Conservation (phyloP, 2,797 vertebrate genomes). For the Helostoma temminkii region DNA sequence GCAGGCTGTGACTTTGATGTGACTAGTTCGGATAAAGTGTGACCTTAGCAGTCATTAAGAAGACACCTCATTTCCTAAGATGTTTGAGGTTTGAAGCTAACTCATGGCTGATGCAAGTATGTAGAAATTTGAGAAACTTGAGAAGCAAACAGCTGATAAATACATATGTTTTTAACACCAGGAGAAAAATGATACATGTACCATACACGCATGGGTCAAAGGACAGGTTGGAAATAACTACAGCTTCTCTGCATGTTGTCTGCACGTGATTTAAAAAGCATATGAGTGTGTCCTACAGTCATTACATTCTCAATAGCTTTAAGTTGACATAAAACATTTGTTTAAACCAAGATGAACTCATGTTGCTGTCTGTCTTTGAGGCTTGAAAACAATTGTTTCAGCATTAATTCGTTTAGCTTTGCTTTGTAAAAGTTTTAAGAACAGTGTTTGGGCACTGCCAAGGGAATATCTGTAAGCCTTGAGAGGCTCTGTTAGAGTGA, state of each 20-base stretch:
- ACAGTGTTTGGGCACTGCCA: conserved; percentile 60
- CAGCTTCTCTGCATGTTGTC: conserved; percentile 19
- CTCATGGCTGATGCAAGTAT: background rate
- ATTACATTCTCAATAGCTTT: conserved; percentile 40
- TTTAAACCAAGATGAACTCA: conserved; percentile 54
- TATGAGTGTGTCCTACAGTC: conserved; percentile 24
- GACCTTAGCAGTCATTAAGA: background rate
- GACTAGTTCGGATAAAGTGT: background rate
- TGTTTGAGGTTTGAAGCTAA: background rate
- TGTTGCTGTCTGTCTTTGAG: conserved; percentile 51
- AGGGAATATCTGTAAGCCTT: conserved; percentile 76
- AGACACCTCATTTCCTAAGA: background rate
- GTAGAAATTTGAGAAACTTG: background rate
- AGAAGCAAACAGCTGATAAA: conserved; percentile 28
- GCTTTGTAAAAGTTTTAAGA: conserved; percentile 73
- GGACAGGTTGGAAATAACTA: conserved; percentile 54
- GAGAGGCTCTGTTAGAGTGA: conserved; percentile 72
- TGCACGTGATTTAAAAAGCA: conserved; percentile 14
- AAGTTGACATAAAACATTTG: conserved; percentile 54
- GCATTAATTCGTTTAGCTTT: conserved; percentile 73
- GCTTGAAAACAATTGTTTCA: conserved; percentile 67
- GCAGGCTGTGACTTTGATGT: background rate
- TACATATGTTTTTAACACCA: background rate
- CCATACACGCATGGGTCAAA: conserved; percentile 30
- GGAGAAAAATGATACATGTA: conserved; percentile 52